A percentile compares a stretch with the other conserved stretches of the same genome.
phyloP scores from a whole-genome alignment of 2,113 vertebrate genomes.

The Rissa tridactyla region DNA sequence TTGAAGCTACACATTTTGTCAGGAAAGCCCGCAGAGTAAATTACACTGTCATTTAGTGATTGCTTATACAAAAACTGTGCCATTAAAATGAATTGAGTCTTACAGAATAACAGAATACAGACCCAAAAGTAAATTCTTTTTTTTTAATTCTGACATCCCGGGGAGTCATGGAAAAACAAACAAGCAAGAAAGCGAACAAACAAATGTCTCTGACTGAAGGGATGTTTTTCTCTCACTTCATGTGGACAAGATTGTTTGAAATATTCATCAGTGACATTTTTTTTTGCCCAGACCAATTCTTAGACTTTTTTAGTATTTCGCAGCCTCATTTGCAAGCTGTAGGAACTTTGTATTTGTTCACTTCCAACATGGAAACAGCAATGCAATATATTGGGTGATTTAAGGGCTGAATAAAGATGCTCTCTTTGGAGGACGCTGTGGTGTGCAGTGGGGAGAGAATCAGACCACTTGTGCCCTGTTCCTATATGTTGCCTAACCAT shows the following conservation, averaged over 20 bases:
- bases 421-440: not conserved
- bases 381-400: not conserved
- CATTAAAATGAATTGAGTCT: not conserved
- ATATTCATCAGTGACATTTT: not conserved
- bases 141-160: not conserved
- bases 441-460: not conserved
- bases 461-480: not conserved
- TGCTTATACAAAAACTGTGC: not conserved
- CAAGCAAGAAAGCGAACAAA: not conserved
- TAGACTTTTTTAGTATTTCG: not conserved
- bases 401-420: not conserved
- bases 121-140: not conserved
- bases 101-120: not conserved
- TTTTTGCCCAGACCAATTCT: not conserved
- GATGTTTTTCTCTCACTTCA: not conserved
- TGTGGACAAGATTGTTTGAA: not conserved
- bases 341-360: not conserved
- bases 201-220: not conserved
- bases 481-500: not conserved
- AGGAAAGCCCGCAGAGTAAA: slow-evolving; percentile 20
- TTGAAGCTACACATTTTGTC: not conserved
- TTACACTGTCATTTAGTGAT: slow-evolving; percentile 14
- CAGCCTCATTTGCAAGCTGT: not conserved
- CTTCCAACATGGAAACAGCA: not conserved
- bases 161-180: not conserved